A percentile compares a stretch with the other conserved stretches of the same genome.
phyloP scores from a whole-genome alignment of 2,113 vertebrate genomes.

The Ictalurus punctatus region DNA sequence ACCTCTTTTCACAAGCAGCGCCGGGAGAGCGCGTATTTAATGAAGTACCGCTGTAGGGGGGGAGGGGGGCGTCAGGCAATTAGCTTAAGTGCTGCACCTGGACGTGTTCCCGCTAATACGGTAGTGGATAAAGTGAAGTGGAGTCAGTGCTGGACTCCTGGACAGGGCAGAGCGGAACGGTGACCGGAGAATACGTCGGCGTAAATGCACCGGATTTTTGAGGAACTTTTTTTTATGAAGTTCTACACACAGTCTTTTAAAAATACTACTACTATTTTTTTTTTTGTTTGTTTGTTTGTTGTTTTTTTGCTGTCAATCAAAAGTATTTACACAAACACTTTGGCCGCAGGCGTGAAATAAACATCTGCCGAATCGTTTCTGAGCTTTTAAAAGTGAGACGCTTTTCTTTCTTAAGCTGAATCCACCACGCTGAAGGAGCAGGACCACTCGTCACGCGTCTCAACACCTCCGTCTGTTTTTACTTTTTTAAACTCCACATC shows the following conservation, averaged over 20 bases:
- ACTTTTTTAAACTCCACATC: neutral
- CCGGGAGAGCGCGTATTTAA: constrained; percentile 67
- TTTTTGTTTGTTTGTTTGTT: no score
- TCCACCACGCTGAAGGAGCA: neutral
- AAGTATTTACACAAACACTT: neutral
- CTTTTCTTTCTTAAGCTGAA: no score
- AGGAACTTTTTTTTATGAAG: no score
- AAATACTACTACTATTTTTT: neutral
- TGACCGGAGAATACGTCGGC: neutral
- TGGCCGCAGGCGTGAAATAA: neutral
- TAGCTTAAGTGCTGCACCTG: constrained; percentile 70
- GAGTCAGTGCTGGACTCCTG: neutral
- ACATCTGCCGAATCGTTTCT: no score
- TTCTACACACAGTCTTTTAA: neutral
- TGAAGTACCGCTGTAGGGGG: constrained; percentile 62
- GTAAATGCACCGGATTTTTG: neutral
- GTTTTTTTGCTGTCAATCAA: neutral
- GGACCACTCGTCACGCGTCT: neutral
- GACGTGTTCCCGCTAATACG: constrained; percentile 53
- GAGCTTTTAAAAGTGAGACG: no score
- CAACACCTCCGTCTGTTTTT: neutral
- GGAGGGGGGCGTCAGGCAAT: constrained; percentile 64
- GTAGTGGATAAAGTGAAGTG: constrained; percentile 3
- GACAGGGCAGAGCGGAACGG: neutral
- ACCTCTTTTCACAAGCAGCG: constrained; percentile 51